Conservation (phyloP, 2,113 vertebrate genomes). For the Dissostichus mawsoni region DNA sequence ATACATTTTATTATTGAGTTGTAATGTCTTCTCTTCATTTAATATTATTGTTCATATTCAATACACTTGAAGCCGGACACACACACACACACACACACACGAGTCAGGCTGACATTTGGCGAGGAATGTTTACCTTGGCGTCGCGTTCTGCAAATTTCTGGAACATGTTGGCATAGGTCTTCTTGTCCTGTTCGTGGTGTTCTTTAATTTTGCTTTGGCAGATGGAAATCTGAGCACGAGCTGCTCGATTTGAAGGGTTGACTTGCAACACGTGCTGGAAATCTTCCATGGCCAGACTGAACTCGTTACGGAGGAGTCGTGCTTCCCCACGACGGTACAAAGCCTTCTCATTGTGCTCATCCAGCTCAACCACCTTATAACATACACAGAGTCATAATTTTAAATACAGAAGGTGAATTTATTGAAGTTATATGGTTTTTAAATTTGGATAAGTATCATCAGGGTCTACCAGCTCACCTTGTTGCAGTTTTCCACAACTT, state of each 20-base stretch:
- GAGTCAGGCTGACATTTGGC: slow-evolving; percentile 1
- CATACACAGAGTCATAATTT: not conserved
- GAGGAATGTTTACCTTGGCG: slow-evolving; percentile 83
- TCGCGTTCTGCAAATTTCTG: slow-evolving; percentile 95
- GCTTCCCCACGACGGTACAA: slow-evolving; percentile 93
- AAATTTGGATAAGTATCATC: not conserved
- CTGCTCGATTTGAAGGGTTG: slow-evolving; percentile 92
- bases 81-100: too few relatives aligned
- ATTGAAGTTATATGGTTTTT: not conserved
- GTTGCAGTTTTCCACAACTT: slow-evolving; percentile 92
- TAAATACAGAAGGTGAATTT: not conserved
- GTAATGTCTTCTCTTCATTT: not conserved
- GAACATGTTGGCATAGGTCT: slow-evolving; percentile 97
- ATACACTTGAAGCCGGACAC: not conserved
- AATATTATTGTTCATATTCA: not conserved
- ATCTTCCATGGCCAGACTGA: slow-evolving; percentile 89
- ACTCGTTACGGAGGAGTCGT: slow-evolving; percentile 91
- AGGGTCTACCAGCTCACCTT: slow-evolving; percentile 83
- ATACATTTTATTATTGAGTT: not conserved
- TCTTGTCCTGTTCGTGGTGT: slow-evolving; percentile 93
- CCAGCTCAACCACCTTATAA: slow-evolving; percentile 89
- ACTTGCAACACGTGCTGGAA: slow-evolving; percentile 92
- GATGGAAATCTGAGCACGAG: slow-evolving; percentile 87
- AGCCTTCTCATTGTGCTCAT: slow-evolving; percentile 93
- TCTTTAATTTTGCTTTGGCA: slow-evolving; percentile 94